Evolutionary conservation across 2,888 invertebrate species (phyloP), one percentile per base, ranked within the genome.

Genomic region (Hirtodrosophila trivittata): DNA sequence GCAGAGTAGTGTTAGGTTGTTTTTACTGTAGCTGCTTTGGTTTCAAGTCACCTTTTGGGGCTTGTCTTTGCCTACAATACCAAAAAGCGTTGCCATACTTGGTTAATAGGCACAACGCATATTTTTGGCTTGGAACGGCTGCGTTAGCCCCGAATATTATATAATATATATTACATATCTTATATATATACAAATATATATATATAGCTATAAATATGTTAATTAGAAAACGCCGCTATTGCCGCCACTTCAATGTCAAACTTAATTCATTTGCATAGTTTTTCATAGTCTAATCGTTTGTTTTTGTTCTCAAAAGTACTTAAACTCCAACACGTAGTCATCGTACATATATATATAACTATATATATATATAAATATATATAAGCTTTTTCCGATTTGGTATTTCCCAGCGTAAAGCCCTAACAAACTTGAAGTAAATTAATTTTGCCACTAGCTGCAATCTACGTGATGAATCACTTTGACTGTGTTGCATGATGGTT

Each of bases 201-300:
- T 3, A 38, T 30, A 8, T 18, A n/a, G 26, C 18, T 35, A 13
- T 9, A 25, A 26, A 37, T 10, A 38, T 28, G 13, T 30, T 13
- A 18, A 37, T 28, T 14, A 28, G n/a, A 28, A 28, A 28, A 8
- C 1, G 18, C 25, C 12, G 16, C 18, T 10, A 39, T 8, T 7
- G 25, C 12, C n/a, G 21, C 13, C 26, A 39, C 8, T 37, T 46
- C 39, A 59, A 59, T 47, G 41, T 16, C 55, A 35, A n/a, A 10
- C 35, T 10, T 37, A 30, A 28, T n/a, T 14, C 47, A 59, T 59
- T 59, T 56, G 37, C 41, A 47, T 55, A 39, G 10, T 49, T 10
- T 28, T 21, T 41, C 26, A 13, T 10, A 26, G n/a, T 9, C 21
- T 21, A 38, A 39, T 39, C 18, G 21, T 33, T 21, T 21, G 18